Evolutionary conservation across 2,888 invertebrate genomes (phyloP), one percentile per base, ranked within the genome.

Genomic region (Tribolium freemani): DNA sequence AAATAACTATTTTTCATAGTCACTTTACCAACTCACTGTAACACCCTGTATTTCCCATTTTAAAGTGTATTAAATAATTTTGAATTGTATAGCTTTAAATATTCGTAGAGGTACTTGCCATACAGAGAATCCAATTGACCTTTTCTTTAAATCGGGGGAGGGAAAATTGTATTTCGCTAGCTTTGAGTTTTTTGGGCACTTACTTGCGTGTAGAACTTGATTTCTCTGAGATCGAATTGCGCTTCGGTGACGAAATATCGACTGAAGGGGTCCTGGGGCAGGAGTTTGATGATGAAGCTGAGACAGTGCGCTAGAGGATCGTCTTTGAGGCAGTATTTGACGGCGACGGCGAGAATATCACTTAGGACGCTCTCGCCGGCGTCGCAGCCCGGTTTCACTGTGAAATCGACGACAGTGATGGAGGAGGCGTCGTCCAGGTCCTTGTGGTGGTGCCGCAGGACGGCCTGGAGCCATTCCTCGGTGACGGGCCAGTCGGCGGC

Each of bases 161-260:
- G n/a, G n/a, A n/a, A n/a, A n/a, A n/a, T n/a, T n/a, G n/a, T n/a
- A n/a, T n/a, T n/a, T n/a, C n/a, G n/a, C n/a, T n/a, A n/a, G n/a
- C n/a, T n/a, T n/a, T n/a, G n/a, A n/a, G n/a, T n/a, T n/a, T 21
- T 21, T 21, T 21, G 21, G n/a, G 16, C 16, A 26, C 82, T 90
- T 80, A 94, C 91, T 88, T 93, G 91, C 0, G 93, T 94, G 84
- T 94, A 94, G 87, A 94, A 94, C 77, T 93, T 90, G 80, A 94
- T 94, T 87, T 94, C 94, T 72, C 94, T 88, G 3, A 94, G 90
- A 85, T 94, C 94, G 83, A 94, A 94, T 84, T 94, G 94, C 0
- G 94, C 93, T 84, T 94, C 94, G 20, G 93, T 93, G 72, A 94
- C 94, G 85, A 94, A 94, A 77, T 92, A 91, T 64, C 94, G 88